phyloP scores from a whole-genome alignment of 2,797 vertebrate species.

The Siniperca obscura region DNA sequence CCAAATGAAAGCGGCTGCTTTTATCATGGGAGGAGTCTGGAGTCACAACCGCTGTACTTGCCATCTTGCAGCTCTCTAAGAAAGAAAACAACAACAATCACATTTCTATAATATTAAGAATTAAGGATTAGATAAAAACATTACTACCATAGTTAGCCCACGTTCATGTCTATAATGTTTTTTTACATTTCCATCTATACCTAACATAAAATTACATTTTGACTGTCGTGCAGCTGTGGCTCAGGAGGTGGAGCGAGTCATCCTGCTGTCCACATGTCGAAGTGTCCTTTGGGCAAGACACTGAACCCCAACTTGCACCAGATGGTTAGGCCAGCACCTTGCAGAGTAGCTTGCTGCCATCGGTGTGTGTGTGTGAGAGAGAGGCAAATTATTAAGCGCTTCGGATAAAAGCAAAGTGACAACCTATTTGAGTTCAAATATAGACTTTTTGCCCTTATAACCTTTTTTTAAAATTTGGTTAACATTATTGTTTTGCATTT shows the following conservation, averaged over 20 bases:
- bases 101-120: neutral
- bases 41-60: conserved; percentile 45
- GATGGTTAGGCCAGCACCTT: neutral
- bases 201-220: neutral
- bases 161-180: neutral
- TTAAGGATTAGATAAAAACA: neutral
- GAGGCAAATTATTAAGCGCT: neutral
- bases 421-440: neutral
- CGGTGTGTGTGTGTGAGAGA: neutral
- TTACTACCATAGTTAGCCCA: neutral
- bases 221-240: too few relatives aligned
- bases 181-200: neutral
- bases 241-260: neutral
- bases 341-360: neutral
- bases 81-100: conserved; percentile 18
- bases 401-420: neutral
- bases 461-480: neutral
- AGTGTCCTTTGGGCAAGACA: neutral
- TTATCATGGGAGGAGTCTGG: conserved; percentile 57
- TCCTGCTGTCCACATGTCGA: neutral
- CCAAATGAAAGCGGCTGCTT: conserved; percentile 63
- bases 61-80: conserved; percentile 73
- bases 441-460: neutral
- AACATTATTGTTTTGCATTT: neutral
- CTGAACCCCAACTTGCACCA: neutral